These are phyloP conservation scores for Akabosia matsudoensis DNA, from an alignment of 1,140 invertebrate species.

Conservation along the genomic window DNA sequence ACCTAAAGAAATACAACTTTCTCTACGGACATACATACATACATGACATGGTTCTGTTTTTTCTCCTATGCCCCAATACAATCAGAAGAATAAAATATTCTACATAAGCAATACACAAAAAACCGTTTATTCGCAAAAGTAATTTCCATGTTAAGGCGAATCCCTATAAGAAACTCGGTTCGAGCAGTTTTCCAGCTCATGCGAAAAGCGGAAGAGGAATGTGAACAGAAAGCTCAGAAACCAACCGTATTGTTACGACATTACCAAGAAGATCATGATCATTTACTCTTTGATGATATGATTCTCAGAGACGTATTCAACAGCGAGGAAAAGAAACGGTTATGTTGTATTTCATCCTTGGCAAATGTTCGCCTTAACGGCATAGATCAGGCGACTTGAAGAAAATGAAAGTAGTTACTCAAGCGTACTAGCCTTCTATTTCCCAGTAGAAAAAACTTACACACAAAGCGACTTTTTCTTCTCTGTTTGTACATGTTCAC, in stretches of 20 bases:
- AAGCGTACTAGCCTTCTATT: not conserved
- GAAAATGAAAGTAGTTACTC: not conserved
- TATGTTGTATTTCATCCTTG: not conserved
- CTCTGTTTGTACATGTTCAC: too few species aligned
- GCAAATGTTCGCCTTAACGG: not conserved
- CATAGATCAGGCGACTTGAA: not conserved
- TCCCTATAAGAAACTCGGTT: too few species aligned
- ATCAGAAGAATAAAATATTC: too few species aligned
- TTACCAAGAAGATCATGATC: slow-evolving; percentile 17
- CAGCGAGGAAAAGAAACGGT: not conserved
- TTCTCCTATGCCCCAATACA: too few species aligned
- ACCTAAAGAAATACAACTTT: too few species aligned
- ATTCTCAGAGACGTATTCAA: not conserved
- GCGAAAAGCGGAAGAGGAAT: slow-evolving; percentile 2
- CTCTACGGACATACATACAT: not conserved
- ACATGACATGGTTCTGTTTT: too few species aligned
- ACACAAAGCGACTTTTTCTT: too few species aligned
- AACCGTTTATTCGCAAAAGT: not conserved
- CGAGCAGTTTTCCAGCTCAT: not conserved
- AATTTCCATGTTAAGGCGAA: not conserved
- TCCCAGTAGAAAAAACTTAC: too few species aligned
- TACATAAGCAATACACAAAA: too few species aligned
- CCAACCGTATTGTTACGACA: slow-evolving; percentile 13
- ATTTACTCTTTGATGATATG: slow-evolving; percentile 7
- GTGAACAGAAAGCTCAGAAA: not conserved